Evolutionary conservation across 2,797 vertebrate species (phyloP).

Genomic region (Geotrypetes seraphini): DNA sequence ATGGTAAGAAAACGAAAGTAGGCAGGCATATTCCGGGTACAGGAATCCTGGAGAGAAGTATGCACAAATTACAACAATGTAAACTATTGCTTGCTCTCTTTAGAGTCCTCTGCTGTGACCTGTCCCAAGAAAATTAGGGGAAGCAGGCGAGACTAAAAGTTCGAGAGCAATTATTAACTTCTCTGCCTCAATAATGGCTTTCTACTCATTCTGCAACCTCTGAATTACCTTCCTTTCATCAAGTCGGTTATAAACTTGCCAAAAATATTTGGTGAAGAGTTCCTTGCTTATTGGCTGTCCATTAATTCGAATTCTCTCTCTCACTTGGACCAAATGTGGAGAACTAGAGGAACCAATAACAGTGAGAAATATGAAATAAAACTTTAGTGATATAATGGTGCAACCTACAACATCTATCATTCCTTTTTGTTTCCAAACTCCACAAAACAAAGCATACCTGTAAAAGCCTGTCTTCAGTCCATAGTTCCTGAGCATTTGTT

Average conservation of each 20-base stretch:
- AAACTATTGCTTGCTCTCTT: not conserved
- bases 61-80: accelerated
- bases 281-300: constrained; percentile 83
- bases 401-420: not conserved
- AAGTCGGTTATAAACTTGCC: constrained; percentile 78
- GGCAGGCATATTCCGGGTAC: constrained; percentile 62
- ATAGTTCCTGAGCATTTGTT: constrained; percentile 76
- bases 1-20: constrained; percentile 96
- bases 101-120: not conserved
- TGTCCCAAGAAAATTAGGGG: not conserved
- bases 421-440: not conserved
- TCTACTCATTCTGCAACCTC: accelerated
- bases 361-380: no score
- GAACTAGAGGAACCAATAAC: constrained; percentile 56
- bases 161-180: no score
- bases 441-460: constrained; percentile 71
- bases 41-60: constrained; percentile 42
- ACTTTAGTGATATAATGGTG: not conserved
- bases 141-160: not conserved
- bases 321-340: constrained; percentile 88
- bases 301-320: constrained; percentile 86
- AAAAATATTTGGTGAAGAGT: constrained; percentile 89
- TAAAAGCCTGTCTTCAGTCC: constrained; percentile 91
- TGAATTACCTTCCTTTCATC: constrained; percentile 79
- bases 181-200: accelerated